Base-by-base conservation (phyloP, 2,888 invertebrate genomes). In the Bimastos eiseni region DNA sequence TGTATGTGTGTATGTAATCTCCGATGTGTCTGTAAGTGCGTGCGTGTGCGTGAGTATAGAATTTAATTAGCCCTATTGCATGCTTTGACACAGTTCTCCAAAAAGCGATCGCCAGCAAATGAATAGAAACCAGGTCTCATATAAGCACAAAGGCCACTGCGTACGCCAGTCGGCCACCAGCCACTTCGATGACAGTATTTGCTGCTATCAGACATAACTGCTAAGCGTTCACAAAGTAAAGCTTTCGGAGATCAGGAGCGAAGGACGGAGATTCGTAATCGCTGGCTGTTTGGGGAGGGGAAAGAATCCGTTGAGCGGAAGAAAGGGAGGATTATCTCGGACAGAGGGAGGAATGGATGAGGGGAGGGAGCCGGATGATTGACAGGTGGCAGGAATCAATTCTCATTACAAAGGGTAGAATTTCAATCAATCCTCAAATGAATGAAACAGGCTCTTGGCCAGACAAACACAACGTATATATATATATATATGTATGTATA, bases 341-440 rank as follows among this genome's bases (percentile, higher is more conserved):
- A 70, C 11, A 11, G 55, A 55, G 30, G 55, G 55, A 70, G 70
- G 70, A 3, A 70, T 30, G 70, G 19, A 70, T 1, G 70, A 13
- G 11, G 3, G 24, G 49, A 49, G 49, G 49, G 49, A 49, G n/a
- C 30, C 70, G 70, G 70, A 70, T 70, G 70, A 70, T 70, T 70
- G 70, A n/a, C 70, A 70, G 70, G 70, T 70, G 70, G 70, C 70
- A 70, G 70, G 70, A 70, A 70, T 70, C 70, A 70, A 70, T 70
- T 70, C 70, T 70, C 70, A 70, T 70, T 70, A 70, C 70, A 70
- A 70, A 70, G 70, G 70, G 70, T 70, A 70, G 70, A 70, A 70
- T 70, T 70, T n/a, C 70, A 70, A 70, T 70, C 70, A 70, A 70
- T 70, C 70, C 70, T 70, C 70, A 70, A 70, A 70, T 70, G 70